Conservation (phyloP, 2,113 vertebrate species). For the Bubo bubo region DNA sequence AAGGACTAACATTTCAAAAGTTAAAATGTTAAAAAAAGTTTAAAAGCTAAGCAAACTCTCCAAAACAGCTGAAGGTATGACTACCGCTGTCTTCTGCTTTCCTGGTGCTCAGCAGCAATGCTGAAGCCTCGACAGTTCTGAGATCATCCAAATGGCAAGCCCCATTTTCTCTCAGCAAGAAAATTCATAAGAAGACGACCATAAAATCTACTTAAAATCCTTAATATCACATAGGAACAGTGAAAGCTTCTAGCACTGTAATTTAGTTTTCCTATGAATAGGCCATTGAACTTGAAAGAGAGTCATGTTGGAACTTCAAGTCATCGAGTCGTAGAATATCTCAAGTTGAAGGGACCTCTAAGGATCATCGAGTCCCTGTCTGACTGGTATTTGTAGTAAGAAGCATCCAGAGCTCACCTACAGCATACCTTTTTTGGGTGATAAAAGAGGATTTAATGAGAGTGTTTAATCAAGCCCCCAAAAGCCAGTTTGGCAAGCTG, state of each 20-base stretch:
- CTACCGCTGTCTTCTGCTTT: neutral
- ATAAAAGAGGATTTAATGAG: neutral
- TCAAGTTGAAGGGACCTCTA: neutral
- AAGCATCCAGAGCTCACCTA: neutral
- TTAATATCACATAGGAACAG: neutral
- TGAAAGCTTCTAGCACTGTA: neutral
- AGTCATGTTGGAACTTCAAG: accelerated
- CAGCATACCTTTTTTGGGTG: neutral
- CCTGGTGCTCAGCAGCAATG: neutral
- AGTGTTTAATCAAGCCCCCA: neutral
- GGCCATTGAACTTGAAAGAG: neutral
- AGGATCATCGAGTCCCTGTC: neutral
- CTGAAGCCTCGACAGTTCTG: neutral
- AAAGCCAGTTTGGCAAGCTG: neutral
- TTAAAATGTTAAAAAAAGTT: neutral
- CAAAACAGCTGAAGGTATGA: neutral
- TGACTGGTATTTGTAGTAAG: accelerated
- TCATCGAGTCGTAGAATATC: neutral
- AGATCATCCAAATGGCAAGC: neutral
- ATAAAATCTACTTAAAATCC: neutral
- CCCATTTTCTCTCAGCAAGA: neutral
- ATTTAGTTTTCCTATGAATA: neutral
- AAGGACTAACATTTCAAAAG: neutral
- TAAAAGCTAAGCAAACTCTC: neutral
- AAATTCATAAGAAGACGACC: neutral